Evolutionary conservation across 2,113 vertebrate genomes (phyloP), one percentile per base, ranked within the genome.

Genomic region (Lagopus leucura): DNA sequence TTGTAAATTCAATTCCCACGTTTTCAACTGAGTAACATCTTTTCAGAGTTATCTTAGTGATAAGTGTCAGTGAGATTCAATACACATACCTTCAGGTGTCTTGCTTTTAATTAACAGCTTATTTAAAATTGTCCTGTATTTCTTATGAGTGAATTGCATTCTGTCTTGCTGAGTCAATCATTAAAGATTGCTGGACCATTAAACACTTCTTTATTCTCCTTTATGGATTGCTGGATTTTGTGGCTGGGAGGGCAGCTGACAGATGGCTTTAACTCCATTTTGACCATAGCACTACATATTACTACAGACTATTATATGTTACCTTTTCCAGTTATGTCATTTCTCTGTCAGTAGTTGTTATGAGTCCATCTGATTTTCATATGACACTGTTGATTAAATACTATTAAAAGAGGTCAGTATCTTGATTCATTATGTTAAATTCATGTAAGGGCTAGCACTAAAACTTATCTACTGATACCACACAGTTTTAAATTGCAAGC

Each of bases 131-230:
- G 16, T 69, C 89, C 58, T 76, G 24, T 24, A 28, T 87, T 87
- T 80, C 78, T 85, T 76, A 57, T 10, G 50, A 50, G 54, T 72
- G 50, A 75, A 57, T 50, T 82, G 8, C 36, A 30, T 12, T 42
- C 40, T 79, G 40, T 24, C n/a, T 91, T 90, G 63, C 73, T 82
- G 45, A 89, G 74, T 79, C 66, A 65, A 8, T 93, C 74, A 57
- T 85, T 92, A 89, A 66, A 58, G 48, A 7, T n/a, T 76, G 94
- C 77, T 76, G 74, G 67, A 61, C 88, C 78, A 47, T 90, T 86
- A 87, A 84, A 54, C 24, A 28, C 24, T 75, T 65, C 27, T 72
- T 79, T 21, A 75, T 94, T 82, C 36, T 79, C 42, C 38, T 60
- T 75, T 82, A 72, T n/a, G 22, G n/a, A 21, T 45, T 67, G 43